Conservation (phyloP, 2,797 vertebrate genomes). For the Xenentodon cancila region DNA sequence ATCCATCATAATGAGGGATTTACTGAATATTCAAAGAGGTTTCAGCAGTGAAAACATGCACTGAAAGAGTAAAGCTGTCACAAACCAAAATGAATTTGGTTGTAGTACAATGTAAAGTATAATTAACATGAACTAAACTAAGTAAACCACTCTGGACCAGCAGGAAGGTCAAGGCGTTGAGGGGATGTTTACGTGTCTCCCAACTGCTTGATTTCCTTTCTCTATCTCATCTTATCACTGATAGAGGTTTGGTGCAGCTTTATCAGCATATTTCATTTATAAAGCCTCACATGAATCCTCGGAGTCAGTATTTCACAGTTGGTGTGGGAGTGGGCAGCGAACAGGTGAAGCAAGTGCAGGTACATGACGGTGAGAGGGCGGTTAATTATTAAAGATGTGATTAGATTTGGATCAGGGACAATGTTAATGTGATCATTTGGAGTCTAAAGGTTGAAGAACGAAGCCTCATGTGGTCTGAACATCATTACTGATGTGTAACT, state of each 20-base stretch:
- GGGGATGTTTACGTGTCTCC: background rate
- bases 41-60: no score
- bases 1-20: no score
- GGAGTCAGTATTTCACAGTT: constrained; percentile 61
- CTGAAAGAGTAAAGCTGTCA: no score
- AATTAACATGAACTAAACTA: constrained; percentile 5
- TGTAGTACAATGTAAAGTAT: no score
- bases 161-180: background rate
- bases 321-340: background rate
- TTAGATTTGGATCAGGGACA: constrained; percentile 57
- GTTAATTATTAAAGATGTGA: constrained; percentile 64
- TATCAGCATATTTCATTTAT: constrained; percentile 69
- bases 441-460: constrained; percentile 56
- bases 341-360: no score
- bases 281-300: constrained; percentile 58
- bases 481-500: background rate
- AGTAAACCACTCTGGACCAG: background rate
- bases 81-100: no score
- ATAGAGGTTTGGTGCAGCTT: constrained; percentile 41
- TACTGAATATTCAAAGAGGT: no score
- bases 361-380: background rate
- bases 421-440: constrained; percentile 17
- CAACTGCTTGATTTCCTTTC: constrained; percentile 29
- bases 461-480: background rate
- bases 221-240: constrained; percentile 44